phyloP scores from a whole-genome alignment of 2,113 vertebrate species.

The Macroglossus sobrinus region DNA sequence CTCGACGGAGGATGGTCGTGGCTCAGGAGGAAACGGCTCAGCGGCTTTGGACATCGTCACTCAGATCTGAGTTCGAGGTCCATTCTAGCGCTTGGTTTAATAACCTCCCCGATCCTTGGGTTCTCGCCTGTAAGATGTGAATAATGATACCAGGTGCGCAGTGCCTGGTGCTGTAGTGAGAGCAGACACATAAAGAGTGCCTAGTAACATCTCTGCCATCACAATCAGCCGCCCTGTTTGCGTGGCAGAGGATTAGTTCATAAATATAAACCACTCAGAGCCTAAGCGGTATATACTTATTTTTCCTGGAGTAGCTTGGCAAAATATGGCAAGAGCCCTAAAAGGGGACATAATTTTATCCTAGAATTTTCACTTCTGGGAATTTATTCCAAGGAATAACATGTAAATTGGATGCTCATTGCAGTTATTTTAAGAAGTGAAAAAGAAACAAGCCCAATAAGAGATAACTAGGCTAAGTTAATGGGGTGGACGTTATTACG shows the following conservation, averaged over 20 bases:
- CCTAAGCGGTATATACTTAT: neutral
- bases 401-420: neutral
- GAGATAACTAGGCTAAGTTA: neutral
- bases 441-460: neutral
- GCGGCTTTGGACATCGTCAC: neutral
- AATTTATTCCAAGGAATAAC: neutral
- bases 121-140: neutral
- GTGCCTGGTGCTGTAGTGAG: neutral
- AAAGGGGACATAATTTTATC: neutral
- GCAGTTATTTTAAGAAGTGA: constrained; percentile 6
- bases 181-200: neutral
- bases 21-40: neutral
- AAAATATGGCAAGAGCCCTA: neutral
- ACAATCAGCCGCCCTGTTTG: neutral
- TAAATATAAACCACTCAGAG: neutral
- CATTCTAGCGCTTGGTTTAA: neutral
- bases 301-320: neutral
- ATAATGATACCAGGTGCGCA: neutral
- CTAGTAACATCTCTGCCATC: neutral
- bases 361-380: neutral
- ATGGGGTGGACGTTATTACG: neutral
- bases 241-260: neutral
- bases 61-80: neutral
- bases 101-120: neutral
- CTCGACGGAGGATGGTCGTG: neutral